Evolutionary conservation across 37 sponge, comb jelly and placozoan genomes (phyloP).

Genomic region (Cliona cf. orientalis): DNA sequence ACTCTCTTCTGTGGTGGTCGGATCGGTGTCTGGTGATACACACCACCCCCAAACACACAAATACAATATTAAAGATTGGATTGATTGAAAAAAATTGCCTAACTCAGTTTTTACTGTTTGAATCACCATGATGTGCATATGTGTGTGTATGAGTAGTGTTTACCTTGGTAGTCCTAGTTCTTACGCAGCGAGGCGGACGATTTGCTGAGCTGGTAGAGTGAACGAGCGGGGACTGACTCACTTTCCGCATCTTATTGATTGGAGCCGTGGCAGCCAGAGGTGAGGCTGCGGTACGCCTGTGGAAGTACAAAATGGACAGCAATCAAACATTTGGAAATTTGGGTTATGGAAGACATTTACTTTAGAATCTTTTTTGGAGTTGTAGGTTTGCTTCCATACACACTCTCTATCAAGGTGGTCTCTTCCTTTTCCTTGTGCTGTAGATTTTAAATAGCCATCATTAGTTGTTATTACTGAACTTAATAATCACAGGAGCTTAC

Average conservation of each 20-base stretch:
- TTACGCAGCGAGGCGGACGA: neutral
- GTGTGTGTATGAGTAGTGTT: neutral
- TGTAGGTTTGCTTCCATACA: conserved; percentile 66
- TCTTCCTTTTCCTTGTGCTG: conserved; percentile 71
- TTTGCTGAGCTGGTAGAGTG: conserved; percentile 3
- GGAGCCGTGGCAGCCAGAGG: conserved; percentile 19
- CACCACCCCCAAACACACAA: conserved; percentile 8
- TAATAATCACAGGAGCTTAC: conserved; percentile 18
- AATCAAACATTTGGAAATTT: neutral
- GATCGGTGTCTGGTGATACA: conserved; percentile 37
- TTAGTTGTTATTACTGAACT: neutral
- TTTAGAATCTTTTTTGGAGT: conserved; percentile 56
- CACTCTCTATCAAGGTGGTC: conserved; percentile 69
- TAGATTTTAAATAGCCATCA: neutral
- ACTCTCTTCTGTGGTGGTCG: conserved; percentile 30
- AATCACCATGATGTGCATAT: neutral
- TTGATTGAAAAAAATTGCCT: no score
- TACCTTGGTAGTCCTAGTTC: conserved; percentile 7
- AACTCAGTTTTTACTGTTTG: neutral
- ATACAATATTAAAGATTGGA: neutral
- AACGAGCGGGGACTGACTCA: conserved; percentile 52
- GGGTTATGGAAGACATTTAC: neutral
- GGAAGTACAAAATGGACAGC: neutral
- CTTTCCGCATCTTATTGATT: conserved; percentile 15
- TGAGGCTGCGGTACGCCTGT: conserved; percentile 34